These are phyloP conservation scores for Heteropelma amictum DNA, from an alignment of 2,888 invertebrate genomes.

Conservation along the genomic window DNA sequence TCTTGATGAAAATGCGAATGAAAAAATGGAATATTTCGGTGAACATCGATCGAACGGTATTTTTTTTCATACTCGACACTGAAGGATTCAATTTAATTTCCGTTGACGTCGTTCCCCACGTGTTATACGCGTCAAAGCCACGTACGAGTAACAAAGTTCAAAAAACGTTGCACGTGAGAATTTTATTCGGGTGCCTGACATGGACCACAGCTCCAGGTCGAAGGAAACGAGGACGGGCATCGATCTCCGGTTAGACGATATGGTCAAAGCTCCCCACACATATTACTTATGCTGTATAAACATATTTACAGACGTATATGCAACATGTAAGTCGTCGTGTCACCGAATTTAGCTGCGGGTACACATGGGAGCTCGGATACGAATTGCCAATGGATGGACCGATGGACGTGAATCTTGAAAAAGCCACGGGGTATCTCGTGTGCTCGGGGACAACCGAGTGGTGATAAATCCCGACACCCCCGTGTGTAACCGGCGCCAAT, in stretches of 20 bases:
- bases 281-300: not conserved
- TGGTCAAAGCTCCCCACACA: conserved; percentile 22
- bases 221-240: conserved; percentile 61
- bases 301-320: not conserved
- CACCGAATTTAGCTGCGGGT: conserved; percentile 35
- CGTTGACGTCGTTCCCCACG: too few relatives aligned
- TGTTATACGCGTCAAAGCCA: too few relatives aligned
- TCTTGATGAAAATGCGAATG: too few relatives aligned
- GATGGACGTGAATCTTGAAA: conserved; percentile 43
- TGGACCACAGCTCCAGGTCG: conserved; percentile 52
- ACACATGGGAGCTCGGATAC: not conserved
- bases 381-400: conserved; percentile 29
- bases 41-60: too few relatives aligned
- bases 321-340: conserved; percentile 27
- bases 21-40: too few relatives aligned
- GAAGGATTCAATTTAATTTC: too few relatives aligned
- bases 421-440: conserved; percentile 27
- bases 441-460: conserved; percentile 26
- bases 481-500: conserved; percentile 51
- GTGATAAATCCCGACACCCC: conserved; percentile 54
- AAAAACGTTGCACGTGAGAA: too few relatives aligned
- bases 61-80: too few relatives aligned
- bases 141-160: too few relatives aligned
- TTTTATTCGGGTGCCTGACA: conserved; percentile 23
- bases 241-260: conserved; percentile 53